Evolutionary conservation across 2,113 vertebrate genomes (phyloP).

Genomic region (Nettapus auritus): DNA sequence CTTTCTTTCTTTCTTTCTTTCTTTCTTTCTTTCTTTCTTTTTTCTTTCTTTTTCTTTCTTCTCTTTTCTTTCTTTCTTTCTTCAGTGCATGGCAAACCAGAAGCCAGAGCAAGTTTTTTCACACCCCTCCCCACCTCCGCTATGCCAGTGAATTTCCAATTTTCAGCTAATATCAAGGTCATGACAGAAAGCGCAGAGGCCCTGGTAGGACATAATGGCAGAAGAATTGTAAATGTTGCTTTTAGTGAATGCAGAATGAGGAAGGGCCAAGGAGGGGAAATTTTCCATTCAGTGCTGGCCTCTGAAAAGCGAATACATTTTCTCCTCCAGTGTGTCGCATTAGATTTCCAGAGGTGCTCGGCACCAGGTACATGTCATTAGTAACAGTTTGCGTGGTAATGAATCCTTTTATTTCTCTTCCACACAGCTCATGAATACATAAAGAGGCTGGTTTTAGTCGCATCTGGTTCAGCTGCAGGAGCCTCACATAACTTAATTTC

Average conservation of each 20-base stretch:
- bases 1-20: constrained; percentile 40
- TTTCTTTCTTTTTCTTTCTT: constrained; percentile 4
- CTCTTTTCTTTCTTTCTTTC: constrained; percentile 42
- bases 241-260: constrained; percentile 91
- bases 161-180: constrained; percentile 96
- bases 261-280: constrained; percentile 81
- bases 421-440: constrained; percentile 98
- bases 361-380: constrained; percentile 99
- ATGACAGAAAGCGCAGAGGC: constrained; percentile 89
- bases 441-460: constrained; percentile 78
- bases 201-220: constrained; percentile 99
- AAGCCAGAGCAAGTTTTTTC: background rate
- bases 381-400: constrained; percentile 98
- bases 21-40: background rate
- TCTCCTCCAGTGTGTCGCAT: constrained; percentile 95
- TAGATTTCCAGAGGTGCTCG: constrained; percentile 97
- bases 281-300: constrained; percentile 86
- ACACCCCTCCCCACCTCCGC: constrained; percentile 71
- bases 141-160: constrained; percentile 93
- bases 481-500: constrained; percentile 73
- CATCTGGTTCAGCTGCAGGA: constrained; percentile 72
- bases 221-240: constrained; percentile 96
- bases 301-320: constrained; percentile 85
- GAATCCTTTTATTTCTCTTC: constrained; percentile 98
- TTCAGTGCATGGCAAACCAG: background rate